These are phyloP conservation scores for Globia sparganii DNA, from an alignment of 2,888 invertebrate species.

Conservation along the genomic window DNA sequence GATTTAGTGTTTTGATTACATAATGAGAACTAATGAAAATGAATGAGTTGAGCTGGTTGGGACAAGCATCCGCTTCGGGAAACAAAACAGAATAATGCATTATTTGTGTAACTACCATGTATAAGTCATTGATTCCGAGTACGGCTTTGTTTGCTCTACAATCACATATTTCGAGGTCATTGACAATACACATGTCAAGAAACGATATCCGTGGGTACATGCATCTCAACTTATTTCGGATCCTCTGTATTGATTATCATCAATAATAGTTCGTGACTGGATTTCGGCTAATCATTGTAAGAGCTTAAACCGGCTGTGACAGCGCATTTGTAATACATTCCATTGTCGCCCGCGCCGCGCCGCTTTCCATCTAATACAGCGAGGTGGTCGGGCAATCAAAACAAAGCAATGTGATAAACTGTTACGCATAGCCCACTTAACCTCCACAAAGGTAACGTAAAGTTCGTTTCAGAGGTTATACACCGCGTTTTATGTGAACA, in stretches of 20 bases:
- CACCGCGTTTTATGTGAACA: constrained; percentile 26
- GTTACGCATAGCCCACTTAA: constrained; percentile 53
- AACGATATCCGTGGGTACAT: constrained; percentile 48
- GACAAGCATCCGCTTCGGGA: constrained; percentile 67
- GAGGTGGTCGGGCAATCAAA: constrained; percentile 71
- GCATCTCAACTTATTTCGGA: constrained; percentile 46
- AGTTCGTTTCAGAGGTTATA: constrained; percentile 50
- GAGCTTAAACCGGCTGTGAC: constrained; percentile 75
- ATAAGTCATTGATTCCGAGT: constrained; percentile 63
- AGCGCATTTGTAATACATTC: constrained; percentile 73
- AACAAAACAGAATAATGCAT: constrained; percentile 66
- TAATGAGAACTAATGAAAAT: constrained; percentile 76
- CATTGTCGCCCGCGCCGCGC: constrained; percentile 66
- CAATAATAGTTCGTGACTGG: constrained; percentile 77
- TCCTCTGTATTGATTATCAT: constrained; percentile 65
- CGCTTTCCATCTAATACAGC: constrained; percentile 47
- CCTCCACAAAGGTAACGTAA: constrained; percentile 42
- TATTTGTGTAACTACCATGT: constrained; percentile 56
- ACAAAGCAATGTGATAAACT: constrained; percentile 63
- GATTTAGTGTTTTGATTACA: constrained; percentile 73
- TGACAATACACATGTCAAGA: constrained; percentile 56
- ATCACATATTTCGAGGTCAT: constrained; percentile 58
- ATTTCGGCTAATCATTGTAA: constrained; percentile 78
- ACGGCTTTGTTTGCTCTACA: constrained; percentile 61
- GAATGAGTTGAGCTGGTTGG: constrained; percentile 65